Conservation (phyloP, 2,113 vertebrate species). For the Paraplagusia blochii region DNA sequence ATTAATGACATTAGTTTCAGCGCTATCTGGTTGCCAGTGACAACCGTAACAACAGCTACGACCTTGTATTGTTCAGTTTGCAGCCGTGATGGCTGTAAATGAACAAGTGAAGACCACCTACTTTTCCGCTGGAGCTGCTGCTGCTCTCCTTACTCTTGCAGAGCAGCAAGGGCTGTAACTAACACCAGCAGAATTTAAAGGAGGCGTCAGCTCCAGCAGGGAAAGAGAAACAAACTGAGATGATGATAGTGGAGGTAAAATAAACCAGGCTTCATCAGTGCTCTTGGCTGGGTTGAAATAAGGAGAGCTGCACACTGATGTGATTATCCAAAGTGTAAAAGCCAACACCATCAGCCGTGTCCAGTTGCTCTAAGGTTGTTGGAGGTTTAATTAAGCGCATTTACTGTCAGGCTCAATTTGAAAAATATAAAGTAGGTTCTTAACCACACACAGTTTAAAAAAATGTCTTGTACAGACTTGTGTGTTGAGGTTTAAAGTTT, state of each 20-base stretch:
- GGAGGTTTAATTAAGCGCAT: constrained; percentile 52
- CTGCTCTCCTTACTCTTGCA: constrained; percentile 16
- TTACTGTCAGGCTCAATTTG: constrained; percentile 59
- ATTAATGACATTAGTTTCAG: constrained; percentile 66
- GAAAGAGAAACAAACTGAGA: constrained; percentile 61
- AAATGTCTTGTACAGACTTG: constrained; percentile 26
- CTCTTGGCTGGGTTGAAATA: constrained; percentile 24
- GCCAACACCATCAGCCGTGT: constrained; percentile 46
- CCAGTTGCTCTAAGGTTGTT: constrained; percentile 38
- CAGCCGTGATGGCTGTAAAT: constrained; percentile 22
- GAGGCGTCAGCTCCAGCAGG: constrained; percentile 34
- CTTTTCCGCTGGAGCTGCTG: constrained; percentile 6
- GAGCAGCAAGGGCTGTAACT: constrained; percentile 37
- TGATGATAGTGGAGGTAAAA: constrained; percentile 58
- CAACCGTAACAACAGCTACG: constrained; percentile 26
- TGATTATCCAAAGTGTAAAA: constrained; percentile 30
- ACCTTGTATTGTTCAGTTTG: constrained; percentile 26
- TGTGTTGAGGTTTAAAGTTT: background rate
- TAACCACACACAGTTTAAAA: constrained; percentile 13
- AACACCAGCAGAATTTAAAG: constrained; percentile 23
- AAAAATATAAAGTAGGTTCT: constrained; percentile 25
- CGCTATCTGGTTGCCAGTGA: constrained; percentile 59
- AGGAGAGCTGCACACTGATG: constrained; percentile 23
- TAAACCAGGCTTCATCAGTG: constrained; percentile 51
- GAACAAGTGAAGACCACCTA: constrained; percentile 17